Base-by-base conservation (phyloP, 2,113 vertebrate species). In the Lonchura striata region DNA sequence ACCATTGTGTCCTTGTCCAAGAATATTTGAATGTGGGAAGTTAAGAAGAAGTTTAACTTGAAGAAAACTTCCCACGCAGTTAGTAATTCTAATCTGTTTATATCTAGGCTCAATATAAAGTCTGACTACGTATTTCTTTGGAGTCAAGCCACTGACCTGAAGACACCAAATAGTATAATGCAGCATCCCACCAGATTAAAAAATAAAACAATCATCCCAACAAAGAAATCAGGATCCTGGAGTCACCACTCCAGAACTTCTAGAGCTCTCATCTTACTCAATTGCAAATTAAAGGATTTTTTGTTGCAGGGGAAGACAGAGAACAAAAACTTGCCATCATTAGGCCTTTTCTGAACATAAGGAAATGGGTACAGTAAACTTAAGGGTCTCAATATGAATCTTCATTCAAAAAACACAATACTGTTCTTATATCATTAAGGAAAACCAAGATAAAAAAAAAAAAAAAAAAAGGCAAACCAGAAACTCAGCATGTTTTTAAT, bases 81-180 rank as follows among this genome's bases (percentile, higher is more conserved):
- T 90, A 82, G 81, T 88, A 95, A 94, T 91, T 95, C 69, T 96
- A 82, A 93, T 96, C 80, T 96, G 95, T 97, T 97, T 97, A 96
- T 89, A 95, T 89, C 93, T 93, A 91, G 41, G 72, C 83, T 86
- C 82, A 94, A 74, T 89, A 95, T 74, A 65, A 96, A 94, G 60
- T 83, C 89, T 91, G 37, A 83, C 92, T 95, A 93, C 20, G 0
- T 59, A 86, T 47, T 94, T 65, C 47, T 82, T 75, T 96, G 93
- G 91, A 95, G 66, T 70, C 60, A 88, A 57, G 94, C 95, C 96
- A 93, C 65, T 66, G 59, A 82, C 79, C 90, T 87, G 74, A 94
- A 93, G 90, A 93, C 79, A 93, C 42, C 30, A 72, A 75, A 42
- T 11, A 49, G n/a, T 53, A 72, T 7, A n/a, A 42, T 4, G n/a